These are phyloP conservation scores for Grantiella picta DNA, from an alignment of 2,113 vertebrate species.

Conservation along the genomic window DNA sequence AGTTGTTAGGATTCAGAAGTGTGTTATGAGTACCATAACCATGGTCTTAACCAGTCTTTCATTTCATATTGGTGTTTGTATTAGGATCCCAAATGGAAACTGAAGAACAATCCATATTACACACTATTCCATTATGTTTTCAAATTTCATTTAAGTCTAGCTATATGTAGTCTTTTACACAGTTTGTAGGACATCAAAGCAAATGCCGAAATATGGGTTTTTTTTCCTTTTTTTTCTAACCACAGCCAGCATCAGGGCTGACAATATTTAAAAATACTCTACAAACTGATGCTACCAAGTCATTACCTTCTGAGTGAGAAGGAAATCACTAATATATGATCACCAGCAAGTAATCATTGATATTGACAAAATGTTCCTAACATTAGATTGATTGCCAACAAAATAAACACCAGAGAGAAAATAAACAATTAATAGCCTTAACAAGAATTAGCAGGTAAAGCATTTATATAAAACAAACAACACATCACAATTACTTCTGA, in stretches of 20 bases:
- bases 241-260: neutral
- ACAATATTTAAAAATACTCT: neutral
- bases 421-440: neutral
- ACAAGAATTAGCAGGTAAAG: neutral
- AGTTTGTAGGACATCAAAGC: neutral
- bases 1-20: neutral
- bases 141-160: neutral
- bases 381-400: neutral
- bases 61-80: neutral
- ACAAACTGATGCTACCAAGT: neutral
- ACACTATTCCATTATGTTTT: neutral
- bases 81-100: neutral
- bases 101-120: neutral
- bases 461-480: neutral
- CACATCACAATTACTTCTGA: neutral
- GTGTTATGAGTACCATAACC: neutral
- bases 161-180: accelerated
- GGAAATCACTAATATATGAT: neutral
- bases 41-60: neutral
- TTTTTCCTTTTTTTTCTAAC: neutral
- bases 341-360: neutral
- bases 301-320: neutral
- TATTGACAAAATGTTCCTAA: neutral
- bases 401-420: neutral
- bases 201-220: neutral